A percentile compares a stretch with the other conserved stretches of the same genome.
These are phyloP conservation scores for Seira sanloemensis DNA, from an alignment of 2,888 invertebrate genomes.

Conservation along the genomic window DNA sequence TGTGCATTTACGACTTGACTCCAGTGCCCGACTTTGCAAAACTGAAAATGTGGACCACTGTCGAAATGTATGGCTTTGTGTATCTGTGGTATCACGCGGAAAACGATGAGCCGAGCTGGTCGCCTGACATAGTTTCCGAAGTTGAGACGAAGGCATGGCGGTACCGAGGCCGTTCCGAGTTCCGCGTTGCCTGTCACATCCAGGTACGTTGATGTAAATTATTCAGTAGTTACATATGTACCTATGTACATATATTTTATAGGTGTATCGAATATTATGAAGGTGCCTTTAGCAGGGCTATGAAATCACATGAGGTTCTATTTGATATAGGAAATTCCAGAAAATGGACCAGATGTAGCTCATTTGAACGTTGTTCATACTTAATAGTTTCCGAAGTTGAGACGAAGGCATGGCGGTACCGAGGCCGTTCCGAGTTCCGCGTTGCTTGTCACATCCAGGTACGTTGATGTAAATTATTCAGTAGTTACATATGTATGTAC, in stretches of 20 bases:
- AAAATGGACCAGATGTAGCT: constrained; percentile 91
- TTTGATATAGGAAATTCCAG: constrained; percentile 85
- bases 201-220: no score
- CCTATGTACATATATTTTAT: neutral
- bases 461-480: constrained; percentile 42
- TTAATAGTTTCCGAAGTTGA: constrained; percentile 78
- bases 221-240: neutral
- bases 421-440: constrained; percentile 87
- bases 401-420: constrained; percentile 80
- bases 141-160: constrained; percentile 79
- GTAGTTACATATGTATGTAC: no score
- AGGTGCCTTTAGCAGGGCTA: neutral
- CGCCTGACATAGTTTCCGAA: constrained; percentile 79
- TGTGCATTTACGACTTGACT: constrained; percentile 19
- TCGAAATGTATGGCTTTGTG: constrained; percentile 84
- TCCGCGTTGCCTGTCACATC: constrained; percentile 85
- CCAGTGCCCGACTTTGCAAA: constrained; percentile 84
- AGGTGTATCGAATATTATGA: neutral
- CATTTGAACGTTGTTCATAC: constrained; percentile 86
- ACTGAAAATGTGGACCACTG: constrained; percentile 82
- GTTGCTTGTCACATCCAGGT: constrained; percentile 88
- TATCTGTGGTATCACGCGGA: constrained; percentile 92
- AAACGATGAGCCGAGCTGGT: constrained; percentile 83
- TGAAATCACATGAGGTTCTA: neutral
- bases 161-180: constrained; percentile 87